These are phyloP conservation scores for Avahi laniger DNA, from an alignment of 2,797 vertebrate species.

Conservation along the genomic window DNA sequence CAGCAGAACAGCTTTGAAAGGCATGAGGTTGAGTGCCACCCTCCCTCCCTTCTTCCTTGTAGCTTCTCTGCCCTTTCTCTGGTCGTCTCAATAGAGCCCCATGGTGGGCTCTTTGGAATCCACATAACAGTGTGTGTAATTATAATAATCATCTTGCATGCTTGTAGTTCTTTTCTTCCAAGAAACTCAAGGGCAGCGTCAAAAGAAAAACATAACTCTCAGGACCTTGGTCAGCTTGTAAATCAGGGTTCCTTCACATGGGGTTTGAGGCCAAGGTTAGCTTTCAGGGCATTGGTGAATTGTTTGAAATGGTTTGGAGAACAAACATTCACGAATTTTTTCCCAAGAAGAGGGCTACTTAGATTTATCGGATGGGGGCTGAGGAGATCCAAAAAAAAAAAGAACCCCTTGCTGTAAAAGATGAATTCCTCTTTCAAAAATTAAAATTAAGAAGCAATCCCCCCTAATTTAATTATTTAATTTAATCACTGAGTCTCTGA, in stretches of 20 bases:
- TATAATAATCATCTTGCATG: conserved; percentile 69
- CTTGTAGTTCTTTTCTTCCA: conserved; percentile 11
- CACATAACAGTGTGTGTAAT: conserved; percentile 29
- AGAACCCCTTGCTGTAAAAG: neutral
- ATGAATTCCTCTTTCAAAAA: conserved; percentile 12
- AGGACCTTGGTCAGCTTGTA: conserved; percentile 24
- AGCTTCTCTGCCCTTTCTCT: conserved; percentile 3
- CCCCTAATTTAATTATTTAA: neutral
- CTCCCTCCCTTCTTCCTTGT: neutral
- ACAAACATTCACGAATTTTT: neutral
- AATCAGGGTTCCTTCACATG: neutral
- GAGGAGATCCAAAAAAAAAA: neutral
- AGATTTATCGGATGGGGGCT: neutral
- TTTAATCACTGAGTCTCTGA: neutral
- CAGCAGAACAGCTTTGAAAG: neutral
- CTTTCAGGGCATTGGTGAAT: neutral
- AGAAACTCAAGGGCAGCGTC: conserved; percentile 34
- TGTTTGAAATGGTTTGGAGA: neutral
- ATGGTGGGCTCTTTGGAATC: conserved; percentile 28
- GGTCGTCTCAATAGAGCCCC: conserved; percentile 48
- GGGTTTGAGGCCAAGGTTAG: neutral
- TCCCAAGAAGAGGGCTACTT: neutral
- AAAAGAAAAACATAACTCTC: conserved; percentile 43
- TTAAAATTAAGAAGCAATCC: neutral
- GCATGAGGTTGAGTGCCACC: neutral